Evolutionary conservation across 1,140 invertebrate species (phyloP).

Genomic region (Scaptomyza montana): DNA sequence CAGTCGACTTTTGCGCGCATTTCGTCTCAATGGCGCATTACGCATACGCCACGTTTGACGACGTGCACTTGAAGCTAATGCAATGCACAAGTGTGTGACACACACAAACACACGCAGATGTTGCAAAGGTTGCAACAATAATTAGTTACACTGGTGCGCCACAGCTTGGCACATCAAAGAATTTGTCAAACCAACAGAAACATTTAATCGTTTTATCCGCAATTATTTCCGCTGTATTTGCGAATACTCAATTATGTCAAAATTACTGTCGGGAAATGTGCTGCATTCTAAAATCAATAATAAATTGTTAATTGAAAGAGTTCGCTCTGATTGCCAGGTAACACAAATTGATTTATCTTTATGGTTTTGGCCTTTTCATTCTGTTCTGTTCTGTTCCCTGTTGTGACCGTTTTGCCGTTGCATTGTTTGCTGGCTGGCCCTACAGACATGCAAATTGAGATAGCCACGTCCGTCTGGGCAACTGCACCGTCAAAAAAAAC

Average conservation of each 20-base stretch:
- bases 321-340: conserved; percentile 30
- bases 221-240: conserved; percentile 1
- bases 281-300: conserved; percentile 54
- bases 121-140: conserved; percentile 26
- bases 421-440: conserved; percentile 24
- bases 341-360: conserved; percentile 64
- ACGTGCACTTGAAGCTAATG: conserved; percentile 56
- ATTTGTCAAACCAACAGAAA: background rate
- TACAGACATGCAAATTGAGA: conserved; percentile 45
- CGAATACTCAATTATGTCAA: conserved; percentile 4
- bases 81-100: conserved; percentile 59
- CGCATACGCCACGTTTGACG: conserved; percentile 59
- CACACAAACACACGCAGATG: conserved; percentile 1
- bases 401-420: background rate
- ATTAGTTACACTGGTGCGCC: conserved; percentile 47
- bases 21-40: conserved; percentile 57
- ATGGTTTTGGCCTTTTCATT: conserved; percentile 16
- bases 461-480: conserved; percentile 23
- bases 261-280: background rate
- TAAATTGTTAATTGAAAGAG: conserved; percentile 56
- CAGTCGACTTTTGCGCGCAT: conserved; percentile 15
- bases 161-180: conserved; percentile 5
- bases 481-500: conserved; percentile 4
- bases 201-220: background rate
- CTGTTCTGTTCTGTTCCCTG: background rate